Base-by-base conservation (phyloP, 64 coral and sea anemone species). In the Porites lutea region DNA sequence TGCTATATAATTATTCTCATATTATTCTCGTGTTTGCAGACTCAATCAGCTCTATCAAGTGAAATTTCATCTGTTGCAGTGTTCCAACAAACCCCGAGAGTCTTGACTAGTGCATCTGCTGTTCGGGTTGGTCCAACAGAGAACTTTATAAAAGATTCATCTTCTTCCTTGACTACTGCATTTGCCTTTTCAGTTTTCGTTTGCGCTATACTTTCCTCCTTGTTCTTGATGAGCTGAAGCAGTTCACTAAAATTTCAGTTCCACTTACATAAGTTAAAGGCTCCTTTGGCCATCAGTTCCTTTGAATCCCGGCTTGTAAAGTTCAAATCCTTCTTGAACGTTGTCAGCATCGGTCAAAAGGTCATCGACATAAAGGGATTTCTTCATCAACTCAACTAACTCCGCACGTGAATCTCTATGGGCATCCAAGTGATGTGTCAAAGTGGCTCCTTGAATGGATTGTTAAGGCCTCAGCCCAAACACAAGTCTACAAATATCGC, bases 231-330 rank as follows among this genome's bases (percentile, higher is more conserved):
- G 37, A 47, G 6, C 13, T 91, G 61, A 44, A n/a, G 59, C 4
- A 79, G 53, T 65, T 22, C 69, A 51, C 23, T 27, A 9, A 48
- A 82, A 52, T 65, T 82, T 51, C 77, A 71, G 13, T 71, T 71
- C 77, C 77, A 91, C 52, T 91, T 91, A 21, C 78, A 16, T 45
- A 91, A 51, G 48, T 82, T 91, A 77, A 91, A 91, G 48, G 13
- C 78, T 81, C 89, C 89, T 16, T 52, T 61, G 14, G 19, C 58
- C 89, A 91, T 82, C 49, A 71, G 59, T 54, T 44, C 27, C 27
- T 37, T 37, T 37, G 27, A 37, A 37, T 37, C 27, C 27, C 27
- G 27, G 27, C 27, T 37, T 37, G 27, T 37, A 37, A 37, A 37
- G 27, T 37, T 37, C 27, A 37, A 37, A 37, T 37, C 27, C 27